phyloP scores from a whole-genome alignment of 2,113 vertebrate genomes.

The Sturnus vulgaris region DNA sequence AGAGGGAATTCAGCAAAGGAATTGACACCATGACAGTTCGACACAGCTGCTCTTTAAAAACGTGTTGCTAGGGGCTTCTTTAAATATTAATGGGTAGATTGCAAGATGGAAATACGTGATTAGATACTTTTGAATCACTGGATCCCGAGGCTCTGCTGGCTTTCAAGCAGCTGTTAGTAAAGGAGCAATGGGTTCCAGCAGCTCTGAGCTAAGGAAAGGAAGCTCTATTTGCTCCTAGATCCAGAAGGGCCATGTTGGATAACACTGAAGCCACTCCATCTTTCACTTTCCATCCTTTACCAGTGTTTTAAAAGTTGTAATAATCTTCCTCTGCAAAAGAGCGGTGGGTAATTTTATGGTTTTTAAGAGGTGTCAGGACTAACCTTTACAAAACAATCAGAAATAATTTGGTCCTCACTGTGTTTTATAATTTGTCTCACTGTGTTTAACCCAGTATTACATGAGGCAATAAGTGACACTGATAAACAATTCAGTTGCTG shows the following conservation, averaged over 20 bases:
- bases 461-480: neutral
- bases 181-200: neutral
- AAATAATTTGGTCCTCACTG: neutral
- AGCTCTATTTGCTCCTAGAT: neutral
- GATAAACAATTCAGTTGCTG: neutral
- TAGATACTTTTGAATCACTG: neutral
- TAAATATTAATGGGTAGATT: neutral
- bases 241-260: neutral
- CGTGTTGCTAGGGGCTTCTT: neutral
- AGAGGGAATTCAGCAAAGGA: neutral
- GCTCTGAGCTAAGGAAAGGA: neutral
- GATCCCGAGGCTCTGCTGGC: neutral
- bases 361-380: neutral
- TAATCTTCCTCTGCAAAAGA: neutral
- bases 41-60: neutral
- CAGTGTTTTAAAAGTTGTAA: neutral
- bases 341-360: neutral
- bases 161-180: neutral
- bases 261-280: neutral
- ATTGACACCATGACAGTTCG: neutral
- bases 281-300: neutral
- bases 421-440: no score
- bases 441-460: neutral
- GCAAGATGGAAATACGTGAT: neutral
- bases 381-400: neutral